phyloP scores from a whole-genome alignment of 1,140 invertebrate species.

The Diorhabda elongata region DNA sequence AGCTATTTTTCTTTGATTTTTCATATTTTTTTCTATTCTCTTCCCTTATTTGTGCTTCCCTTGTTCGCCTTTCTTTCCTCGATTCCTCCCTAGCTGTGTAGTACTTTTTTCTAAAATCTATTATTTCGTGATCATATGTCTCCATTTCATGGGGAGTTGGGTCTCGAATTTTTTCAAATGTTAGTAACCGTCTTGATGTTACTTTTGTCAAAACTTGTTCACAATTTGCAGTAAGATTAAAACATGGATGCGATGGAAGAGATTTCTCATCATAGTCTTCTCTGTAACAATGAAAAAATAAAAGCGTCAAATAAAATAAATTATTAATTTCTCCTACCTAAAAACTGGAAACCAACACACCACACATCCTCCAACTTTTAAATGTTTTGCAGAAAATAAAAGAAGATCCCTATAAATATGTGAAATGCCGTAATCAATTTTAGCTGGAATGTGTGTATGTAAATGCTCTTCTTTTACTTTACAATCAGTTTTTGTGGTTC shows the following conservation, averaged over 20 bases:
- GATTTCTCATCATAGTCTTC: constrained; percentile 69
- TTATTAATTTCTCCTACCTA: constrained; percentile 52
- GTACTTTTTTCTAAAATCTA: constrained; percentile 61
- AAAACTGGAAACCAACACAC: constrained; percentile 92
- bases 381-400: constrained; percentile 71
- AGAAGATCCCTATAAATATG: constrained; percentile 82
- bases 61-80: constrained; percentile 52
- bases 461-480: constrained; percentile 60
- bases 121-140: constrained; percentile 29
- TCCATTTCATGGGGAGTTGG: constrained; percentile 41
- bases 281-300: constrained; percentile 49
- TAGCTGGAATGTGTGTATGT: constrained; percentile 75
- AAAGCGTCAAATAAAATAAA: background rate
- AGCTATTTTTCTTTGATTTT: constrained; percentile 15
- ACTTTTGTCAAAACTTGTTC: constrained; percentile 79
- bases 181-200: constrained; percentile 77
- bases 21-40: constrained; percentile 34
- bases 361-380: constrained; percentile 71
- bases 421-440: constrained; percentile 77
- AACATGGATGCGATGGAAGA: constrained; percentile 74
- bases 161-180: constrained; percentile 76
- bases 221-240: constrained; percentile 74
- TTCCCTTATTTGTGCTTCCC: constrained; percentile 34
- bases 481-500: constrained; percentile 59
- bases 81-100: constrained; percentile 61